Percentiles rank a stretch among this genome's conserved stretches.
Conservation (phyloP, 1,140 invertebrate genomes). For the Meloidogyne floridensis region DNA sequence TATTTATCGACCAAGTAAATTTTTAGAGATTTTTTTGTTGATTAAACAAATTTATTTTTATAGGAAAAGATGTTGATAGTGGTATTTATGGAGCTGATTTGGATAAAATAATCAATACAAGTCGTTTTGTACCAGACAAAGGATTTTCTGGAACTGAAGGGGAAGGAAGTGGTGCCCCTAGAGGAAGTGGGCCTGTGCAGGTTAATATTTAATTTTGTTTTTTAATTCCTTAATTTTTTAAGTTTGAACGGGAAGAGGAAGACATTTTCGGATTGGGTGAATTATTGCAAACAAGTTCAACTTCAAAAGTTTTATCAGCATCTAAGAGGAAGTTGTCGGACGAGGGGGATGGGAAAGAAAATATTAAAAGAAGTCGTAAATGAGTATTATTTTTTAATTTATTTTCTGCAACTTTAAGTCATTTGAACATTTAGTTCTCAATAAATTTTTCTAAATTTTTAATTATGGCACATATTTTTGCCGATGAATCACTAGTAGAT, state of each 20-base stretch:
- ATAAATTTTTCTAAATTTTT: too few species aligned
- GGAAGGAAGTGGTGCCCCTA: neutral
- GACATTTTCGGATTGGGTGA: conserved; percentile 56
- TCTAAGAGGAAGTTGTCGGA: conserved; percentile 40
- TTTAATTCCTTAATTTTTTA: neutral
- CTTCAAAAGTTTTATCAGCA: conserved; percentile 30
- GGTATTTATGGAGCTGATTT: conserved; percentile 53
- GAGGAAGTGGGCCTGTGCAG: conserved; percentile 43
- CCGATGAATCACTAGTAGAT: too few species aligned
- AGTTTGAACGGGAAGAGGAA: conserved; percentile 44
- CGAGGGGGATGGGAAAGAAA: neutral
- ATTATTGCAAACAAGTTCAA: conserved; percentile 38
- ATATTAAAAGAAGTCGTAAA: conserved; percentile 31
- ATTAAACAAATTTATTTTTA: neutral
- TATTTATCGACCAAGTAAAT: conserved; percentile 85
- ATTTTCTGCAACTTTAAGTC: neutral
- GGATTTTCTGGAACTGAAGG: conserved; percentile 48
- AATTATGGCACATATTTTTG: too few species aligned
- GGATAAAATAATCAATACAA: conserved; percentile 47
- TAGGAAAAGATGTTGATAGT: conserved; percentile 45
- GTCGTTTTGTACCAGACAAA: conserved; percentile 53
- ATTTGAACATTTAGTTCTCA: too few species aligned
- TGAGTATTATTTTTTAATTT: conserved; percentile 10
- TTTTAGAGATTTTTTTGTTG: conserved; percentile 14
- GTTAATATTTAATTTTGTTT: conserved; percentile 12